phyloP scores from a whole-genome alignment of 1,140 invertebrate genomes.

The Dreissena polymorpha region DNA sequence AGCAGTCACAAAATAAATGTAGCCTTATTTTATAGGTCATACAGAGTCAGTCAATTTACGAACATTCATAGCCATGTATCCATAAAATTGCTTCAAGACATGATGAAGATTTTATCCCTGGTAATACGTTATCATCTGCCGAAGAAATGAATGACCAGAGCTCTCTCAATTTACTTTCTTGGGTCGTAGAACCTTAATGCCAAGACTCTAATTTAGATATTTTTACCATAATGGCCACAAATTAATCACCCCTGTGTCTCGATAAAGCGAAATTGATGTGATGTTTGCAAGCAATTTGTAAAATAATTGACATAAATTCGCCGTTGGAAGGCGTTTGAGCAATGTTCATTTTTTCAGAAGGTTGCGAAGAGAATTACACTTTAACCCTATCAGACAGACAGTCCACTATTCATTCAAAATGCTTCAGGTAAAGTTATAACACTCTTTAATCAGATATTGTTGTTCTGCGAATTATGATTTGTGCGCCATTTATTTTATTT shows the following conservation, averaged over 20 bases:
- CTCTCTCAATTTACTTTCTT: slow-evolving; percentile 51
- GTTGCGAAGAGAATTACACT: too few relatives aligned
- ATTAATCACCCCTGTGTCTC: slow-evolving; percentile 54
- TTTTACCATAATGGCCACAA: slow-evolving; percentile 54
- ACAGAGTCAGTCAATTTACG: not conserved
- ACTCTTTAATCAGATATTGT: too few relatives aligned
- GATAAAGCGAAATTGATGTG: slow-evolving; percentile 57
- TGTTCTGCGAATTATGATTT: too few relatives aligned
- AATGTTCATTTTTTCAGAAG: slow-evolving; percentile 46
- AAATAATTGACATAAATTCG: slow-evolving; percentile 60
- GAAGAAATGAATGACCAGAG: slow-evolving; percentile 51
- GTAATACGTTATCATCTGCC: slow-evolving; percentile 55
- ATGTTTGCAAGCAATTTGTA: slow-evolving; percentile 58
- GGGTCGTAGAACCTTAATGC: slow-evolving; percentile 44
- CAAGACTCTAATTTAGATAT: slow-evolving; percentile 49
- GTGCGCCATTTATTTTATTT: too few relatives aligned
- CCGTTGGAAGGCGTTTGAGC: not conserved
- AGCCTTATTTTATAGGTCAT: too few relatives aligned
- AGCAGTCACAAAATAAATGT: too few relatives aligned
- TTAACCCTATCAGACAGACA: too few relatives aligned
- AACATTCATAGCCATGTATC: too few relatives aligned
- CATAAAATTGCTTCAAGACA: slow-evolving; percentile 1
- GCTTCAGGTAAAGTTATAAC: too few relatives aligned
- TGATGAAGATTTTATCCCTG: slow-evolving; percentile 51
- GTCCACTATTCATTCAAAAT: too few relatives aligned